Base-by-base conservation (phyloP, 2,888 invertebrate species). In the Leptogaster cylindrica region DNA sequence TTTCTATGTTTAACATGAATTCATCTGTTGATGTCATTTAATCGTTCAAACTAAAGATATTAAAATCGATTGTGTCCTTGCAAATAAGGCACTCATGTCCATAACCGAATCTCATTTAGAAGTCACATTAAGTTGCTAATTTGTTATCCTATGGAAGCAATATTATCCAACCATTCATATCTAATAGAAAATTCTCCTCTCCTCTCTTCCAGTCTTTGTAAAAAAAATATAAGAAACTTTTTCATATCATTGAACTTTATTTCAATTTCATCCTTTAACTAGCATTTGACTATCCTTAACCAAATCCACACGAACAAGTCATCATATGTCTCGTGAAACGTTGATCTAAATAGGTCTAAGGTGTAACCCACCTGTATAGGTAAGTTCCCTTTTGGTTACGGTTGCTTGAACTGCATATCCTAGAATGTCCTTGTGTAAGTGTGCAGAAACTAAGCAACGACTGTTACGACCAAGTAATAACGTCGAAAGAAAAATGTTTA, bases 211-310 rank as follows among this genome's bases (percentile, higher is more conserved):
- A n/a, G n/a, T n/a, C n/a, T n/a, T n/a, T n/a, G n/a, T n/a, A n/a
- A n/a, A n/a, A n/a, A n/a, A n/a, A n/a, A n/a, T n/a, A n/a, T n/a
- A n/a, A n/a, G 18, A 14, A 16, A 41, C 16, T 18, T 41, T 41
- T 41, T 41, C 41, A 18, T 41, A 16, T 41, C 41, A 41, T 41
- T 41, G 41, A 41, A 18, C 41, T 41, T 41, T 41, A 41, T 41
- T 41, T 41, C 41, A 41, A 41, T 41, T 41, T 41, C 41, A 41
- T 41, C 41, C 18, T 41, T 16, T 41, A 41, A 41, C 41, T 41
- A 10, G 41, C 16, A 41, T 41, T 10, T 5, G 12, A n/a, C 41
- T 41, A 18, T n/a, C 41, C 41, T 41, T 41, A 16, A 41, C 41
- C 41, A 41, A 41, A 18, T 41, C 41, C 41, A 5, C 5, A 16